Evolutionary conservation across 2,888 invertebrate genomes (phyloP).

Genomic region (Ypsolopha scabrella): DNA sequence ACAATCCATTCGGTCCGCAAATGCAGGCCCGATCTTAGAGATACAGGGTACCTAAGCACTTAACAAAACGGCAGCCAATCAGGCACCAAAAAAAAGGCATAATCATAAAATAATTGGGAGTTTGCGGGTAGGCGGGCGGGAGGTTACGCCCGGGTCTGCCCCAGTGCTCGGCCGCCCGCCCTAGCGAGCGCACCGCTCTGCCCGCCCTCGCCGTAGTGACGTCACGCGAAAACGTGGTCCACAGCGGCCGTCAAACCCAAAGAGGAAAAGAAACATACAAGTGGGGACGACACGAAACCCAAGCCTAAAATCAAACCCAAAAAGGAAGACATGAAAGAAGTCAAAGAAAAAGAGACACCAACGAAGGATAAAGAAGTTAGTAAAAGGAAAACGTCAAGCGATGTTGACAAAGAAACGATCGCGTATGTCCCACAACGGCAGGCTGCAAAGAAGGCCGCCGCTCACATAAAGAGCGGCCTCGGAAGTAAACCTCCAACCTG

Average conservation of each 20-base stretch:
- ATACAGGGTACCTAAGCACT: no score
- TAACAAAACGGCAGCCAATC: no score
- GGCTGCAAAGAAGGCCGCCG: constrained; percentile 92
- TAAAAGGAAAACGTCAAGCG: constrained; percentile 64
- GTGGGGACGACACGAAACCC: constrained; percentile 40
- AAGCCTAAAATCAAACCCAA: constrained; percentile 57
- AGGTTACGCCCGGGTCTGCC: constrained; percentile 35
- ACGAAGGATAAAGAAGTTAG: constrained; percentile 58
- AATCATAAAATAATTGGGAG: constrained; percentile 70
- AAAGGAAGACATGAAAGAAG: constrained; percentile 31
- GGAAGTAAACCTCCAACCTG: constrained; percentile 62
- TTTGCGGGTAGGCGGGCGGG: constrained; percentile 30
- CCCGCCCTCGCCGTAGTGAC: constrained; percentile 10
- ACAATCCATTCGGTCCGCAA: no score
- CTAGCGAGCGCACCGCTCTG: constrained; percentile 30
- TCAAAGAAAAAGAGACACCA: constrained; percentile 26
- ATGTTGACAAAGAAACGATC: constrained; percentile 75
- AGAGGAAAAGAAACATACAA: constrained; percentile 39
- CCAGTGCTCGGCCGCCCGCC: constrained; percentile 58
- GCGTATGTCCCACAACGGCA: constrained; percentile 91
- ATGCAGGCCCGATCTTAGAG: no score
- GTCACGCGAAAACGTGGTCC: constrained; percentile 18
- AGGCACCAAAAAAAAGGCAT: no score
- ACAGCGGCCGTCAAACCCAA: constrained; percentile 39
- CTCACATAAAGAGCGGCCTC: constrained; percentile 86